Percentiles rank a stretch among this genome's conserved stretches.
Conservation (phyloP, 2,888 invertebrate species). For the Philereme vetulata region DNA sequence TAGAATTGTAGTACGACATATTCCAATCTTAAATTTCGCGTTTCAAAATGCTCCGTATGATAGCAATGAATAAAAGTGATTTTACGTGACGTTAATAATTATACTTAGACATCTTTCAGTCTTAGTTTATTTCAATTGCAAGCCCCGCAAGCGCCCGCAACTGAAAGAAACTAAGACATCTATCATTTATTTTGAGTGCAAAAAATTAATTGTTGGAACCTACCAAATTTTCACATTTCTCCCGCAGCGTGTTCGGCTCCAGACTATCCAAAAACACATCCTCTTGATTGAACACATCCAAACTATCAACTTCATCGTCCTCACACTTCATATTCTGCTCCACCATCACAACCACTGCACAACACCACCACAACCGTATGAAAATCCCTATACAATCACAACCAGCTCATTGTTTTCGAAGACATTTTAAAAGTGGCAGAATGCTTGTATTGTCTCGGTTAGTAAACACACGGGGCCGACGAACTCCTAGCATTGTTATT, state of each 20-base stretch:
- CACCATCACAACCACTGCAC: constrained; percentile 60
- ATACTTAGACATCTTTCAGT: no score
- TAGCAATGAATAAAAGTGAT: no score
- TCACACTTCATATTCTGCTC: constrained; percentile 67
- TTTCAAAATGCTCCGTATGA: no score
- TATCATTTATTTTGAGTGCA: background rate
- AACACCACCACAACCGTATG: constrained; percentile 35
- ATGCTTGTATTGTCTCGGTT: constrained; percentile 61
- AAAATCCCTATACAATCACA: constrained; percentile 27
- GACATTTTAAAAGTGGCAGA: constrained; percentile 60
- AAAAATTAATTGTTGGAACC: constrained; percentile 32
- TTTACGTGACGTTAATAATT: no score
- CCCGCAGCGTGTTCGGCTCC: constrained; percentile 64
- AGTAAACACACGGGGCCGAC: constrained; percentile 69
- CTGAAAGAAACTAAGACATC: no score
- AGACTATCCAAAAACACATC: constrained; percentile 74
- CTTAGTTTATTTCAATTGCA: no score
- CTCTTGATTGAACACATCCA: constrained; percentile 67
- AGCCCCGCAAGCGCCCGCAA: no score
- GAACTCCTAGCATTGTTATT: constrained; percentile 78
- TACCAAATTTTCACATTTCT: constrained; percentile 62
- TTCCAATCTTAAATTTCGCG: no score
- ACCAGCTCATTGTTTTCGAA: constrained; percentile 49
- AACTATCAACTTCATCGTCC: constrained; percentile 68
- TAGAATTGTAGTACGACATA: no score